These are phyloP conservation scores for Dolomedes plantarius DNA, from an alignment of 2,888 invertebrate species.

Conservation along the genomic window DNA sequence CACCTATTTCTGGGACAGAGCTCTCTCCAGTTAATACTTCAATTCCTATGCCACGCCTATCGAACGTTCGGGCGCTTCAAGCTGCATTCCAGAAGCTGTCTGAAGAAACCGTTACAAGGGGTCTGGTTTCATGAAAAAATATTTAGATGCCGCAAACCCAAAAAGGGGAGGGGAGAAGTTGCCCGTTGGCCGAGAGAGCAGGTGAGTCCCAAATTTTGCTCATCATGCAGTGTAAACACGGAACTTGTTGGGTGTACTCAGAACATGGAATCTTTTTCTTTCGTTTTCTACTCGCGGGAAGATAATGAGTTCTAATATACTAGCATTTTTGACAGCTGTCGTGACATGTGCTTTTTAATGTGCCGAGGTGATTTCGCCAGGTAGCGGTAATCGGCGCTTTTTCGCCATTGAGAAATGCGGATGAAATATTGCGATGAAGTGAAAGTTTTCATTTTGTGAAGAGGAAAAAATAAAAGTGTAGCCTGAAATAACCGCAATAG, in stretches of 20 bases:
- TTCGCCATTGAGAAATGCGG: no score
- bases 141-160: neutral
- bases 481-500: no score
- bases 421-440: no score
- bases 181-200: neutral
- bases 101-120: neutral
- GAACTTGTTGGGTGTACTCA: neutral
- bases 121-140: constrained; percentile 1
- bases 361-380: no score
- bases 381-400: no score
- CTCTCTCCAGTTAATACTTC: neutral
- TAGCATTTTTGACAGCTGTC: neutral
- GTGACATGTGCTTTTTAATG: neutral
- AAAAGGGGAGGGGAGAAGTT: neutral
- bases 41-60: neutral
- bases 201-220: constrained; percentile 12
- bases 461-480: no score
- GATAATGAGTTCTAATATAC: neutral
- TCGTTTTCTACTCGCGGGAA: neutral
- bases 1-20: no score
- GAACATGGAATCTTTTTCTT: neutral
- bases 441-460: no score
- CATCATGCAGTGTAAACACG: neutral
- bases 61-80: no score
- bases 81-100: neutral